These are phyloP conservation scores for Poeciliopsis turrubarensis DNA, from an alignment of 2,113 vertebrate genomes.

Conservation along the genomic window DNA sequence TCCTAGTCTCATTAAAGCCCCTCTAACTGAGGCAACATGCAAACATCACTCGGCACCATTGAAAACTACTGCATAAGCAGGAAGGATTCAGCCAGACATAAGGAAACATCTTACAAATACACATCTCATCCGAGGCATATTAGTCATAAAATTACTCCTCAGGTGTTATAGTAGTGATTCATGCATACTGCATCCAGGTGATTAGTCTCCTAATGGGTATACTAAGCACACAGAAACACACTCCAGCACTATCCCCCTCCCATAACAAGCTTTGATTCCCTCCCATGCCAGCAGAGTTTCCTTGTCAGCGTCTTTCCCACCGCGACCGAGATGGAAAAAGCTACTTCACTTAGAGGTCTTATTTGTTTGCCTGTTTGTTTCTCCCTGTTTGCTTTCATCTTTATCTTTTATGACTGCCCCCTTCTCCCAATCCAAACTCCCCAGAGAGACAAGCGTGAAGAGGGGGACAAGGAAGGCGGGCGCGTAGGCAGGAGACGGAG, in stretches of 20 bases:
- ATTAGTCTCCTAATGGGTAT: slow-evolving; percentile 60
- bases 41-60: slow-evolving; percentile 48
- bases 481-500: slow-evolving; percentile 1
- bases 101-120: slow-evolving; percentile 46
- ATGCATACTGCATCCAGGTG: slow-evolving; percentile 44
- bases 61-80: slow-evolving; percentile 52
- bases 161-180: slow-evolving; percentile 41
- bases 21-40: slow-evolving; percentile 68
- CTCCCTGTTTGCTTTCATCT: slow-evolving; percentile 79
- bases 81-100: slow-evolving; percentile 43
- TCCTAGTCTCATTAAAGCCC: slow-evolving; percentile 77
- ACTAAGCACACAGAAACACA: slow-evolving; percentile 42
- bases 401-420: slow-evolving; percentile 79
- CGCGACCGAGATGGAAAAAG: slow-evolving; percentile 74
- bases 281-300: slow-evolving; percentile 66
- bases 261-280: slow-evolving; percentile 61
- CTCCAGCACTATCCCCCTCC: slow-evolving; percentile 16
- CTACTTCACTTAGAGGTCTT: slow-evolving; percentile 76
- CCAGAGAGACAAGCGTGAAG: slow-evolving; percentile 62
- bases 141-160: slow-evolving; percentile 29
- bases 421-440: slow-evolving; percentile 68
- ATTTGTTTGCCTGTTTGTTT: slow-evolving; percentile 82
- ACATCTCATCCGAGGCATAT: slow-evolving; percentile 34
- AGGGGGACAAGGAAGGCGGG: background rate
- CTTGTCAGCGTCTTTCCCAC: slow-evolving; percentile 58